Base-by-base conservation (phyloP, 2,888 invertebrate genomes). In the Drosophila cracens region DNA sequence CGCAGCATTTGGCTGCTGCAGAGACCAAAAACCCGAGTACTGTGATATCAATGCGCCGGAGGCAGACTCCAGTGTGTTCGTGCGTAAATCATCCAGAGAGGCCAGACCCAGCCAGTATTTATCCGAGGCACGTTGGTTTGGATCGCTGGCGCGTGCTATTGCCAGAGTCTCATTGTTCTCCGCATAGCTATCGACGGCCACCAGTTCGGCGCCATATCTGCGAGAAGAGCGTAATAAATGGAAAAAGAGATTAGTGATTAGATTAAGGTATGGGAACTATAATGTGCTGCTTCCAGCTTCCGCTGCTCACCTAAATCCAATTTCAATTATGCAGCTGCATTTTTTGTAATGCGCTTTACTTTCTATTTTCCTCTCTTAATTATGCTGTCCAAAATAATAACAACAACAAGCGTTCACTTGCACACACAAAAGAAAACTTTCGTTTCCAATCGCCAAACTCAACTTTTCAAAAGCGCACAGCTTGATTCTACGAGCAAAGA, bases 191-290 rank as follows among this genome's bases (percentile, higher is more conserved):
- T 98, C 98, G 83, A 99, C 96, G 72, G 97, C 96, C 94, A 98
- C 97, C 87, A 99, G 94, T 92, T 98, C 98, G 94, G 98, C 98
- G 90, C 99, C 99, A 94, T 99, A 99, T 94, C 99, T 98, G 93
- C 1, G 80, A 63, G 34, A 25, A 18, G 21, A 46, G 46, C 7
- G 2, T 7, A 53, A 8, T 27, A 46, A 46, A 46, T 46, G 46
- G 8, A 43, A 21, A 33, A 16, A 48, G 38, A 61, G 31, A 61
- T 75, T n/a, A 52, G 25, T 70, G 54, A 80, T 83, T 83, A 69
- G 53, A 51, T 51, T 68, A 21, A 27, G 38, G 33, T 38, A 27
- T 71, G 43, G 36, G 56, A 34, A 56, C 33, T 52, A 27, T 65
- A 54, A 62, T 66, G 46, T 52, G 61, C 36, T 34, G 36, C 54